Percentiles rank a stretch among this genome's conserved stretches.
Evolutionary conservation across 2,113 vertebrate genomes (phyloP).

Genomic region (Cebus imitator): DNA sequence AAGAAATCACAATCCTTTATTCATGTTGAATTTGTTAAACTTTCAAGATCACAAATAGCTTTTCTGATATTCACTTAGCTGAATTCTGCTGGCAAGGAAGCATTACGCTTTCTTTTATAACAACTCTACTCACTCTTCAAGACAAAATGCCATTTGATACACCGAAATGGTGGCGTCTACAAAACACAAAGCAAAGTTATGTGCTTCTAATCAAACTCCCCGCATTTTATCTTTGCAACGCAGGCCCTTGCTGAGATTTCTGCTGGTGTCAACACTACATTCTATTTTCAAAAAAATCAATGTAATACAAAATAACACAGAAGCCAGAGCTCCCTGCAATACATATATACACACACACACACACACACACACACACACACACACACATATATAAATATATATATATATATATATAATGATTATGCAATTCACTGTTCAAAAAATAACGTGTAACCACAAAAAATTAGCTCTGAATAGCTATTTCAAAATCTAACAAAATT

Average conservation of each 20-base stretch:
- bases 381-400: too few relatives aligned
- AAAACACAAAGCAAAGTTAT: background rate
- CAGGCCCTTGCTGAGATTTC: background rate
- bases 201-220: background rate
- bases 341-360: background rate
- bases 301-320: background rate
- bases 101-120: background rate
- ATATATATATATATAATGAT: background rate
- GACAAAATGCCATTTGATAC: background rate
- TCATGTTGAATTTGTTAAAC: background rate
- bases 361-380: too few relatives aligned
- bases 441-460: slow-evolving; percentile 1
- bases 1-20: background rate
- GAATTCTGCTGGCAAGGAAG: background rate
- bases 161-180: background rate
- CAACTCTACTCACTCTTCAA: background rate
- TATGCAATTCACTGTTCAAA: background rate
- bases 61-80: background rate
- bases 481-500: background rate
- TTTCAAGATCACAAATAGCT: background rate
- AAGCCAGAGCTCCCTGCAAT: background rate
- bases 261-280: background rate
- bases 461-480: background rate
- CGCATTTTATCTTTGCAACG: background rate
- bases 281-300: background rate